phyloP scores from a whole-genome alignment of 2,797 vertebrate species.

The Coregonus suidteri region DNA sequence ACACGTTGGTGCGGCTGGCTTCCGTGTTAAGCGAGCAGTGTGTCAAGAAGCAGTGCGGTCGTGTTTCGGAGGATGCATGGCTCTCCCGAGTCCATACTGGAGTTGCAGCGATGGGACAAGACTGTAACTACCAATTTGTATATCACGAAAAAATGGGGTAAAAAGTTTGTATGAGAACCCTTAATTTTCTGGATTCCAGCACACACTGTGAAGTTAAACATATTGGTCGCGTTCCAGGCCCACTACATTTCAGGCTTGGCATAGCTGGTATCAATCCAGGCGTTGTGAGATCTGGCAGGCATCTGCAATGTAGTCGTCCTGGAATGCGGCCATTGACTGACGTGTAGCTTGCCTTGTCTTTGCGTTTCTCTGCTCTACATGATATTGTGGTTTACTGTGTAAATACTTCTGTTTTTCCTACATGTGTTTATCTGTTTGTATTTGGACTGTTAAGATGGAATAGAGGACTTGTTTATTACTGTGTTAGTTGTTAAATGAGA shows the following conservation, averaged over 20 bases:
- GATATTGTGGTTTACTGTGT: constrained; percentile 51
- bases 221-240: not conserved
- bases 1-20: too few species aligned
- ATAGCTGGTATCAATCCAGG: not conserved
- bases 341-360: constrained; percentile 53
- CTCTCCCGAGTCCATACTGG: too few species aligned
- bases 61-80: too few species aligned
- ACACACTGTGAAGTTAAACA: constrained; percentile 61
- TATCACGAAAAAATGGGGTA: too few species aligned
- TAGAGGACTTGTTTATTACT: constrained; percentile 52
- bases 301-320: not conserved
- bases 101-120: too few species aligned
- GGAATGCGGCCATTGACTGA: constrained; percentile 35
- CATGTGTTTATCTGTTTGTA: constrained; percentile 55
- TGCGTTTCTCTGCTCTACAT: constrained; percentile 35
- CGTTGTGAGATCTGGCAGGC: not conserved
- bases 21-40: too few species aligned
- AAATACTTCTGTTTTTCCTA: constrained; percentile 40
- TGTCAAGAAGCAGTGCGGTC: too few species aligned
- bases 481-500: constrained; percentile 57
- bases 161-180: constrained; percentile 53
- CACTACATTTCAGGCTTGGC: not conserved
- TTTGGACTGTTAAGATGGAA: constrained; percentile 59
- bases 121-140: too few species aligned
- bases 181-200: constrained; percentile 57